Evolutionary conservation across 2,888 invertebrate species (phyloP).

Genomic region (Cosmopolites sordidus): DNA sequence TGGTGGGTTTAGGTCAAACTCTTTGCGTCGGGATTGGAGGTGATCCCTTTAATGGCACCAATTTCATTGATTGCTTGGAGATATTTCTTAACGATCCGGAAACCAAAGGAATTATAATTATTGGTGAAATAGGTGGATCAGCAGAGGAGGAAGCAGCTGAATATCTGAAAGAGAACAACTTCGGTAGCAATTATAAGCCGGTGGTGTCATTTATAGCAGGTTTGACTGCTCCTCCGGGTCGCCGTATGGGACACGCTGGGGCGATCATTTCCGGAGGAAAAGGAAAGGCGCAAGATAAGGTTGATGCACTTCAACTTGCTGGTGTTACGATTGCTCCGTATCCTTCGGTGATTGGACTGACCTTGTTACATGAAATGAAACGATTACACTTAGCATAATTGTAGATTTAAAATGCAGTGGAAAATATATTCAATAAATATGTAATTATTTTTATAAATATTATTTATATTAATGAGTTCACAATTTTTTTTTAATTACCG

Average conservation of each 20-base stretch:
- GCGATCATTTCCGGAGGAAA: slow-evolving; percentile 98
- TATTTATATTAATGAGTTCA: too few relatives aligned
- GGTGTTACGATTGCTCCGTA: slow-evolving; percentile 30
- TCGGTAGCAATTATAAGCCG: slow-evolving; percentile 82
- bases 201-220: slow-evolving; percentile 98
- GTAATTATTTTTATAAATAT: too few relatives aligned
- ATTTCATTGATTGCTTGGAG: slow-evolving; percentile 89
- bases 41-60: slow-evolving; percentile 47
- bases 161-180: slow-evolving; percentile 71
- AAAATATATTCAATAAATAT: too few relatives aligned
- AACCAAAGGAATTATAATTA: slow-evolving; percentile 93
- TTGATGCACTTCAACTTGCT: slow-evolving; percentile 31
- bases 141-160: slow-evolving; percentile 95
- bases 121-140: slow-evolving; percentile 84
- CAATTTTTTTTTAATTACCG: too few relatives aligned
- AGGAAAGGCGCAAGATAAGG: slow-evolving; percentile 52
- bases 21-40: slow-evolving; percentile 73
- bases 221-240: slow-evolving; percentile 91
- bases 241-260: slow-evolving; percentile 98
- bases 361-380: slow-evolving; percentile 24
- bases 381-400: neutral
- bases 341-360: slow-evolving; percentile 32
- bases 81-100: slow-evolving; percentile 87
- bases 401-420: too few relatives aligned
- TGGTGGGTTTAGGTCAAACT: slow-evolving; percentile 81